A percentile compares a stretch with the other conserved stretches of the same genome.
These are phyloP conservation scores for Apamea epomidion DNA, from an alignment of 2,888 invertebrate genomes.

Conservation along the genomic window DNA sequence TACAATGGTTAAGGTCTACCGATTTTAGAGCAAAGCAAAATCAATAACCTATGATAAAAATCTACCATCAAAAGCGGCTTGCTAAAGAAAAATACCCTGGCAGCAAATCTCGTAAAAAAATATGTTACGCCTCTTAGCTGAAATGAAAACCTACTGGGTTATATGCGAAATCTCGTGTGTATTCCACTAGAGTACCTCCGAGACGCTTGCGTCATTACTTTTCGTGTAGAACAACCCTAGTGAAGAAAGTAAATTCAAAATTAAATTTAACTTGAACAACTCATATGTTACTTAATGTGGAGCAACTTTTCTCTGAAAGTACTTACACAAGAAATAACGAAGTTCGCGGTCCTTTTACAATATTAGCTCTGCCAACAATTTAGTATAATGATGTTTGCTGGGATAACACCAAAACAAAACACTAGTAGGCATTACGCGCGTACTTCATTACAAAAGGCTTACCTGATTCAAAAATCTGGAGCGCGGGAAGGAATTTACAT, in stretches of 20 bases:
- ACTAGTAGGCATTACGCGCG: conserved; percentile 74
- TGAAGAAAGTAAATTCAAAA: conserved; percentile 63
- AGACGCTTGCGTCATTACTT: conserved; percentile 61
- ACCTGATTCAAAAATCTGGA: conserved; percentile 79
- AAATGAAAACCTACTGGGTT: conserved; percentile 59
- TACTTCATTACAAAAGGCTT: conserved; percentile 87
- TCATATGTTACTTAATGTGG: conserved; percentile 58
- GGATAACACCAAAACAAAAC: conserved; percentile 74
- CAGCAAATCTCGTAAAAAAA: conserved; percentile 56
- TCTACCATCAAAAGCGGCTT: conserved; percentile 31
- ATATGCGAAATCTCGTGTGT: conserved; percentile 57
- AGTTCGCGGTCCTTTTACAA: conserved; percentile 63
- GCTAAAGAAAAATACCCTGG: conserved; percentile 46
- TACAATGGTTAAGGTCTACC: not conserved
- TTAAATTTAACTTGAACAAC: conserved; percentile 64
- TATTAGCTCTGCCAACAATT: conserved; percentile 65
- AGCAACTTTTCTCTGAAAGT: conserved; percentile 51
- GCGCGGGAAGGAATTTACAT: conserved; percentile 80
- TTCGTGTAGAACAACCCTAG: conserved; percentile 56
- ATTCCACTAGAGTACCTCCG: conserved; percentile 57
- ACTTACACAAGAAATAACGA: conserved; percentile 40
- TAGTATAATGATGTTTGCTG: conserved; percentile 65
- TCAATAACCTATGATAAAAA: conserved; percentile 41
- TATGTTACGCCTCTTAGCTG: conserved; percentile 55
- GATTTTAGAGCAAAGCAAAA: conserved; percentile 14